phyloP scores from a whole-genome alignment of 2,888 invertebrate genomes.

The Petrolisthes cinctipes region DNA sequence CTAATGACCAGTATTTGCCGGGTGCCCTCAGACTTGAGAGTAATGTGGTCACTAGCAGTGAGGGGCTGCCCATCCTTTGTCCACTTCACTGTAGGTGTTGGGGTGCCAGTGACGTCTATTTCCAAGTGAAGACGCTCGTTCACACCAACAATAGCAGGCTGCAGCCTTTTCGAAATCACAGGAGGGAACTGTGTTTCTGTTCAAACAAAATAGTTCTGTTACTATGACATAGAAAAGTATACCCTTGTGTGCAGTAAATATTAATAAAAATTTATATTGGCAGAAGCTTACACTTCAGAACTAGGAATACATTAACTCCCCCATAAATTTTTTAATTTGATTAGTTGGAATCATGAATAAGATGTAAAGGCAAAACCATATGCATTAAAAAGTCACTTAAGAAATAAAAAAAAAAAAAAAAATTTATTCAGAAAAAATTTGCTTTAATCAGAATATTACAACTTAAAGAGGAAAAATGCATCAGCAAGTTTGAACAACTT shows the following conservation, averaged over 20 bases:
- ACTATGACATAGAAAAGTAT: background rate
- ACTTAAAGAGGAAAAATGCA: background rate
- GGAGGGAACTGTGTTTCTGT: constrained; percentile 85
- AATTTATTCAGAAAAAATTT: background rate
- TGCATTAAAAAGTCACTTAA: background rate
- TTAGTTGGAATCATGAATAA: too few relatives aligned
- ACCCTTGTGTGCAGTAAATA: background rate
- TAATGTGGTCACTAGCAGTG: constrained; percentile 76
- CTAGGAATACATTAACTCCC: background rate
- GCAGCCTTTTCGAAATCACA: constrained; percentile 82
- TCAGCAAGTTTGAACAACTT: constrained; percentile 19
- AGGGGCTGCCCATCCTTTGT: constrained; percentile 85
- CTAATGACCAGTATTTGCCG: constrained; percentile 69
- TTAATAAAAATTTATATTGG: background rate
- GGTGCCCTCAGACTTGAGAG: constrained; percentile 68
- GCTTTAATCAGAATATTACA: too few relatives aligned
- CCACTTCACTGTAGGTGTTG: constrained; percentile 79
- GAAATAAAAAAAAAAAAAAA: background rate
- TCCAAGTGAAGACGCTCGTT: constrained; percentile 81
- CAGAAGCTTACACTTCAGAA: background rate
- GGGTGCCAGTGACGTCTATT: constrained; percentile 78
- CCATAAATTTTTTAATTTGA: too few relatives aligned
- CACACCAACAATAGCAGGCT: constrained; percentile 80
- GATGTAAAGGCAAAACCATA: background rate
- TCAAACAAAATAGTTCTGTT: background rate